Conservation (phyloP, 2,888 invertebrate genomes). For the Scaptomyza polygonia region DNA sequence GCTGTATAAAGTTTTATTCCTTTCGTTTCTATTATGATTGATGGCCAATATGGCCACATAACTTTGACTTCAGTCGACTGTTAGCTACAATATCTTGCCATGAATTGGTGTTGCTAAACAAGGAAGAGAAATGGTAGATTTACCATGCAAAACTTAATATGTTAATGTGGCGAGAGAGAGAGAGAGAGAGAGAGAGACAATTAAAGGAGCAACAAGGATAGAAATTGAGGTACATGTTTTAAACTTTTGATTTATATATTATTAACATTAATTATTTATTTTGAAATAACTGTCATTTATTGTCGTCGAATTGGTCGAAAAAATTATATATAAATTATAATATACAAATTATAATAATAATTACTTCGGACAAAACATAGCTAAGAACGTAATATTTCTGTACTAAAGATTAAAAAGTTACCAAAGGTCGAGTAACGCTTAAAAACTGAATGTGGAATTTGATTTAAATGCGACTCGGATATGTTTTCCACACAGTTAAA, state of each 20-base stretch:
- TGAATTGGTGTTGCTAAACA: not conserved
- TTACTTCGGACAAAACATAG: no score
- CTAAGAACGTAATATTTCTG: not conserved
- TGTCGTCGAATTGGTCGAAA: no score
- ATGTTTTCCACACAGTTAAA: slow-evolving; percentile 66
- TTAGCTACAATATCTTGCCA: not conserved
- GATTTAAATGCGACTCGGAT: slow-evolving; percentile 52
- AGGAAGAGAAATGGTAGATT: no score
- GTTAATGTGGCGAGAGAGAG: no score
- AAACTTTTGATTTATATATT: no score
- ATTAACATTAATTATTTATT: no score
- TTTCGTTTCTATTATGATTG: slow-evolving; percentile 28
- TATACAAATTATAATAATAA: no score
- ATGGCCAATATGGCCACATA: slow-evolving; percentile 24
- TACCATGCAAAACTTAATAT: not conserved
- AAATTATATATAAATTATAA: no score
- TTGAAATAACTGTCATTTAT: no score
- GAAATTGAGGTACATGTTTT: no score
- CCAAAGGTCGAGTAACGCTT: slow-evolving; percentile 1
- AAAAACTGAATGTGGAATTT: slow-evolving; percentile 10
- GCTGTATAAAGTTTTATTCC: slow-evolving; percentile 30
- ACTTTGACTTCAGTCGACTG: slow-evolving; percentile 10
- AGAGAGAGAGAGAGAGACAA: no score
- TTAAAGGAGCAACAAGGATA: not conserved
- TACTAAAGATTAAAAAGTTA: slow-evolving; percentile 51